Conservation (phyloP, 1,140 invertebrate species). For the Steinernema khuongi region DNA sequence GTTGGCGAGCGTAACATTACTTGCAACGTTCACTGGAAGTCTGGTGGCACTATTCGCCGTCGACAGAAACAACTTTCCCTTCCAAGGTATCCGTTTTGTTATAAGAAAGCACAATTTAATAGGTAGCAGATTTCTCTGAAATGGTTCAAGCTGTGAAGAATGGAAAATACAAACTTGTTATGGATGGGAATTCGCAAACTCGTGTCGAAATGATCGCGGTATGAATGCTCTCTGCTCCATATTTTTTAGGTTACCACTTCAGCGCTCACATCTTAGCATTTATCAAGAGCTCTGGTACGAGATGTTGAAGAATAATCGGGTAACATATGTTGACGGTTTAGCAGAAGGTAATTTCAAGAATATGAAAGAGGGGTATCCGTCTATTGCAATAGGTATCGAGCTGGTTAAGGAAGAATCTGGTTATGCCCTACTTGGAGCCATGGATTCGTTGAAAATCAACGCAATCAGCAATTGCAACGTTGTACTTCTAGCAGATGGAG, state of each 20-base stretch:
- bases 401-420: conserved; percentile 23
- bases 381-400: conserved; percentile 25
- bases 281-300: conserved; percentile 39
- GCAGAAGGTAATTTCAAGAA: conserved; percentile 10
- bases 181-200: conserved; percentile 37
- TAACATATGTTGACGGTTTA: conserved; percentile 32
- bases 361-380: conserved; percentile 12
- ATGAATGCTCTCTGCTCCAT: background rate
- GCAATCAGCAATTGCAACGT: conserved; percentile 35
- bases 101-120: background rate
- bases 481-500: conserved; percentile 30
- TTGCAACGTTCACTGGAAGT: conserved; percentile 42
- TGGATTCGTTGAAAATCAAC: conserved; percentile 33
- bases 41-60: conserved; percentile 41
- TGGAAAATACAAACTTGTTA: conserved; percentile 34
- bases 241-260: conserved; percentile 2
- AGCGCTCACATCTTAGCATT: conserved; percentile 31
- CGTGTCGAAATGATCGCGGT: conserved; percentile 42
- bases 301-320: conserved; percentile 35
- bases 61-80: conserved; percentile 34
- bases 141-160: conserved; percentile 30
- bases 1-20: conserved; percentile 38
- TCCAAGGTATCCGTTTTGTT: conserved; percentile 22
- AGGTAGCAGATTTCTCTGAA: conserved; percentile 30
- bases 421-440: conserved; percentile 36